Conservation (phyloP, 2,113 vertebrate species). For the Phrynosoma platyrhinos region DNA sequence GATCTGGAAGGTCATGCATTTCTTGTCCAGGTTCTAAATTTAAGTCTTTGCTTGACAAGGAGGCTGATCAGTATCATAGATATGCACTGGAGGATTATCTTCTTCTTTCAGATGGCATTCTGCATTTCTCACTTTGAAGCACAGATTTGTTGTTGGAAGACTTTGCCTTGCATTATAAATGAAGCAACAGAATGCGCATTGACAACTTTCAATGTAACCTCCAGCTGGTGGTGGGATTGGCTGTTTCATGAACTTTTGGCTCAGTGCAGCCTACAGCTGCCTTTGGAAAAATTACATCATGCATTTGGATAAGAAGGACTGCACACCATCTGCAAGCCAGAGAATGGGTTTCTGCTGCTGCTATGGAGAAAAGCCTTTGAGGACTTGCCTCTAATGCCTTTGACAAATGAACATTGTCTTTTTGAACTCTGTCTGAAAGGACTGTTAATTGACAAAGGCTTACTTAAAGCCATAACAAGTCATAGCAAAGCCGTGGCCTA, state of each 20-base stretch:
- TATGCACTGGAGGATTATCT: neutral
- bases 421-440: neutral
- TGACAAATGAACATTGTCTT: neutral
- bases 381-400: neutral
- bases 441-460: neutral
- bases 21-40: too few species aligned
- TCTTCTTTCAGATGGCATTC: neutral
- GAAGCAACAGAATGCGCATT: neutral
- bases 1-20: too few species aligned
- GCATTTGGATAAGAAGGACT: neutral
- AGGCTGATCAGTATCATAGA: too few species aligned
- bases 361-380: slow-evolving; percentile 4
- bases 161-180: neutral
- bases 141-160: neutral
- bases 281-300: slow-evolving; percentile 32
- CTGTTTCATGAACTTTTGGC: slow-evolving; percentile 39
- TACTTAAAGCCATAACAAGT: neutral
- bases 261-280: slow-evolving; percentile 48
- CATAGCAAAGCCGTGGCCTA: neutral
- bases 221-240: neutral
- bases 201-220: neutral
- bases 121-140: neutral
- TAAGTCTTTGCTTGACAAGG: too few species aligned
- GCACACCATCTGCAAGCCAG: neutral
- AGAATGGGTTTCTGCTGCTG: slow-evolving; percentile 8